Evolutionary conservation across 1,140 invertebrate genomes (phyloP).

Genomic region (Euborellia annulipes): DNA sequence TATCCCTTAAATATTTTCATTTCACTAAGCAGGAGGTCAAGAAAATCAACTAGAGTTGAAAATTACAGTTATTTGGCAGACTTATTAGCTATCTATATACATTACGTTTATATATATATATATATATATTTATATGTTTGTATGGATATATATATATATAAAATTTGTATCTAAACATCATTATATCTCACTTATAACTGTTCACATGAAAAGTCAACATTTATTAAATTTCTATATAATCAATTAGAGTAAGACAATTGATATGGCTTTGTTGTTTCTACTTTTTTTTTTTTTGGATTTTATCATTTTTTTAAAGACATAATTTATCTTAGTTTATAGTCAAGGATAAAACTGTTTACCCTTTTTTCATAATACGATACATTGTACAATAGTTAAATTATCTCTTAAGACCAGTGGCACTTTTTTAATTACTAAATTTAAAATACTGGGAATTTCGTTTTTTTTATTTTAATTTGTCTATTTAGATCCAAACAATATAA

Average conservation of each 20-base stretch:
- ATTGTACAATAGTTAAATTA: not conserved
- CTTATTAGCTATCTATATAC: too few relatives aligned
- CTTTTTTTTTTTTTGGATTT: not conserved
- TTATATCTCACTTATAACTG: too few relatives aligned
- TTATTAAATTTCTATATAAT: constrained; percentile 3
- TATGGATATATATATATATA: too few relatives aligned
- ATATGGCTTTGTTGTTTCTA: constrained; percentile 8
- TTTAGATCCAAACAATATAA: not conserved
- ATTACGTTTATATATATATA: too few relatives aligned
- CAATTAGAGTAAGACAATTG: constrained; percentile 7
- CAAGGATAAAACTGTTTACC: not conserved
- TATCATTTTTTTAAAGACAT: constrained; percentile 6
- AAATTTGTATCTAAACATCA: too few relatives aligned
- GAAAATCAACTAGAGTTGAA: too few relatives aligned
- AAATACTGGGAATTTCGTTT: constrained; percentile 8
- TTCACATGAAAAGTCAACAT: too few relatives aligned
- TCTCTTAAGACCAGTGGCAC: constrained; percentile 5
- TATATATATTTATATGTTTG: too few relatives aligned
- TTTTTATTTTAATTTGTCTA: not conserved
- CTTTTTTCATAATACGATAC: not conserved
- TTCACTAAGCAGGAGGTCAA: too few relatives aligned
- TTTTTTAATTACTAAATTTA: constrained; percentile 8
- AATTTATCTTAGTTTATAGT: not conserved
- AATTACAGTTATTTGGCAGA: too few relatives aligned
- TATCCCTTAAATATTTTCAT: too few relatives aligned